phyloP scores from a whole-genome alignment of 2,797 vertebrate genomes.

The Buphagus erythrorhynchus region DNA sequence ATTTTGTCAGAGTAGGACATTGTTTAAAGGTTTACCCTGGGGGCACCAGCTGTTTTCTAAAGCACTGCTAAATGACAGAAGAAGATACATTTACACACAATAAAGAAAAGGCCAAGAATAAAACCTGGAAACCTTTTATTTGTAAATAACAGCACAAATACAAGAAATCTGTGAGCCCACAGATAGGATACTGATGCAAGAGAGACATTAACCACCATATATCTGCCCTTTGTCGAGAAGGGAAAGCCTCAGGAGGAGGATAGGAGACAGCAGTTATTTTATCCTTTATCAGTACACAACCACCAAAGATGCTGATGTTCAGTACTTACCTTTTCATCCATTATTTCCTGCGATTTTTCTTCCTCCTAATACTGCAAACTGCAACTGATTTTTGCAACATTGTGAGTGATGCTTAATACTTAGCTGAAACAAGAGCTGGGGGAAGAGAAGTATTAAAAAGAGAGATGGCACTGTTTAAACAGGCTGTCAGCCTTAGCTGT shows the following conservation, averaged over 20 bases:
- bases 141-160: neutral
- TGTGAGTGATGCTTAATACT: neutral
- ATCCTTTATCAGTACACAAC: neutral
- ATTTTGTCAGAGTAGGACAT: neutral
- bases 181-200: neutral
- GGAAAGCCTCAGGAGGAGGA: neutral
- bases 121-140: neutral
- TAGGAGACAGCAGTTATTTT: neutral
- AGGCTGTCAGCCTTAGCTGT: neutral
- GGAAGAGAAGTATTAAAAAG: neutral
- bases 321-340: neutral
- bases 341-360: neutral
- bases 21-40: neutral
- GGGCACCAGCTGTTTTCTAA: constrained; percentile 20
- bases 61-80: neutral
- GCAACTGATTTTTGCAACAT: neutral
- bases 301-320: neutral
- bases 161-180: neutral
- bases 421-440: neutral
- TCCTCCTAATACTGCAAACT: neutral
- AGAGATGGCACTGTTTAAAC: neutral
- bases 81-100: neutral
- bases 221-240: neutral
- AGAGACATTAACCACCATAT: neutral
- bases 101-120: neutral